Evolutionary conservation across 1,140 invertebrate species (phyloP), one percentile per base, ranked within the genome.

Genomic region (Achroia grisella): DNA sequence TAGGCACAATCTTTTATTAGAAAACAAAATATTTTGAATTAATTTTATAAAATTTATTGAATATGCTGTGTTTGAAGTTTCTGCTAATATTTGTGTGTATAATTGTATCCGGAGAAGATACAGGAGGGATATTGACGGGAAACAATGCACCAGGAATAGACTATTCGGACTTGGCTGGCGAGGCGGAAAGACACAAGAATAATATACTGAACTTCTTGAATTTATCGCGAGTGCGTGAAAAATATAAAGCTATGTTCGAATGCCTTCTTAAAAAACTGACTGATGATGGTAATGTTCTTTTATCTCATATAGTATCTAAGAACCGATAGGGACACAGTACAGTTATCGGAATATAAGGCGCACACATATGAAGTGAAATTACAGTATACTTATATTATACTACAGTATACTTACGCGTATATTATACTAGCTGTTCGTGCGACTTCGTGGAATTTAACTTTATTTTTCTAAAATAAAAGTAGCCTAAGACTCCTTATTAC

Each of bases 201-300:
- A 54, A 78, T 15, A 62, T 81, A 30, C 50, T 81, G 0, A 48
- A 50, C 5, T 81, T 78, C 33, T 43, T 81, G 5, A 75, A 75
- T 14, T 41, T 71, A n/a, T 50, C 57, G 0, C 35, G 53, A 28
- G 53, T 75, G 2, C 56, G 57, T 23, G 33, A 62, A 15, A 48
- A 62, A 8, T 81, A 81, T 36, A 75, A 63, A 32, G 31, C 37
- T 1, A 52, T 70, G 40, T 81, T 71, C 39, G 44, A 71, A 6
- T 53, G 31, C 3, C 46, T 81, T 36, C 42, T 81, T n/a, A 33
- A 62, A 8, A 64, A 67, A 36, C 50, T 78, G 12, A 47, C 53
- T 10, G 60, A 74, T 76, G 51, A 8, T 40, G 60, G 77, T 76
- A 52, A 8, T 40, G 10, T 29, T 40, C 5, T 37, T 17, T 37